Percentiles rank a stretch among this genome's conserved stretches.
Conservation (phyloP, 1,140 invertebrate species). For the Nephila pilipes region DNA sequence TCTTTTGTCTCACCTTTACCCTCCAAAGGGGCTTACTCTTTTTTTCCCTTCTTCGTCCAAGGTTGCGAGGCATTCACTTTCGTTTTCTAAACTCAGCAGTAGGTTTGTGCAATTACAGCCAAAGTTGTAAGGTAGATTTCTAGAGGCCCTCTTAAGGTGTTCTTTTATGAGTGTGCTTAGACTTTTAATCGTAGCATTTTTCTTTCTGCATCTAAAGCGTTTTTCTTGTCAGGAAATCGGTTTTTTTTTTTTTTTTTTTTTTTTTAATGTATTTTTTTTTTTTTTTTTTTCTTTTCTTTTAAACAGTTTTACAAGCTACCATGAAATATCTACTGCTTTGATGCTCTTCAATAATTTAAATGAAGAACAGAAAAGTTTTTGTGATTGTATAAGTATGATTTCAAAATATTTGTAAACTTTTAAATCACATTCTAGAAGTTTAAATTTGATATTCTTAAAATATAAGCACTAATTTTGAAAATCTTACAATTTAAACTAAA, state of each 20-base stretch:
- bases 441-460: no score
- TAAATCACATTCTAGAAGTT: no score
- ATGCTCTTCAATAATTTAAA: no score
- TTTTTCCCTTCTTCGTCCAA: slow-evolving; percentile 15
- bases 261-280: no score
- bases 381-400: no score
- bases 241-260: not conserved
- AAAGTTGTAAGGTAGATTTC: slow-evolving; percentile 2
- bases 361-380: no score
- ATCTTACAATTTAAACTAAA: no score
- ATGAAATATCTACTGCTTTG: no score
- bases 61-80: slow-evolving; percentile 28
- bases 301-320: no score
- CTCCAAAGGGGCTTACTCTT: not conserved
- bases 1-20: slow-evolving; percentile 57
- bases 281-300: no score
- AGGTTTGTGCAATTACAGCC: slow-evolving; percentile 35
- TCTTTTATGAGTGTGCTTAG: not conserved
- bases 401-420: no score
- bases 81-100: slow-evolving; percentile 54
- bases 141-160: not conserved
- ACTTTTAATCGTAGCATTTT: slow-evolving; percentile 7
- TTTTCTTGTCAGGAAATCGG: slow-evolving; percentile 1
- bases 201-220: not conserved
- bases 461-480: no score